Evolutionary conservation across 2,888 invertebrate genomes (phyloP), one percentile per base, ranked within the genome.

Genomic region (Ophion ventricosus): DNA sequence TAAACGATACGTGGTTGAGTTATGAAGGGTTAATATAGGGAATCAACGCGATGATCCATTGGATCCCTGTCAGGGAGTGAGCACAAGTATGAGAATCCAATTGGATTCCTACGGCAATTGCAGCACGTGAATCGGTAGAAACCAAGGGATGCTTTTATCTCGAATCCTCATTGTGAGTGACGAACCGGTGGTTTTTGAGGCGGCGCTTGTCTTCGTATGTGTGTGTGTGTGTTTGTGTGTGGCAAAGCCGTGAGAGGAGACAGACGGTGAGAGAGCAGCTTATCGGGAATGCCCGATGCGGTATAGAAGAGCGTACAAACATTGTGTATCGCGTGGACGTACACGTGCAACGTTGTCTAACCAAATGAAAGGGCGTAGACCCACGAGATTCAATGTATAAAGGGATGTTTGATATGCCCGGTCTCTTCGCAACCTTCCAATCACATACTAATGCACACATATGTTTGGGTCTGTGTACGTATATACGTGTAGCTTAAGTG

Each of bases 281-380:
- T 84, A 80, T 84, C 67, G 73, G 80, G 80, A 84, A 84, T 84
- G 66, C 80, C 74, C 77, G 57, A 80, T 67, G 83, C 43, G 26
- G 56, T 43, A 73, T 77, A 77, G 80, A 77, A 49, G 59, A 67
- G 29, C 23, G 66, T 66, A 74, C 73, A 74, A 74, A 74, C 80
- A 35, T 67, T 80, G 57, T 80, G 57, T 66, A 73, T 43, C 54
- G 61, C 54, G 35, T 80, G 14, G 20, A 11, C 54, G 40, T 26
- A 57, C 17, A 72, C 49, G 54, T 49, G 63, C 26, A 75, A 20
- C 8, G 0, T 56, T 26, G 29, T 26, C n/a, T 26, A 49, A n/a
- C 29, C 7, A 2, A 63, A 29, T 8, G 26, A 40, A 64, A 64
- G 54, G 64, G 64, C 64, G 64, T 56, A 64, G n/a, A 56, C 56